These are phyloP conservation scores for Eugnorisma glareosa DNA, from an alignment of 2,888 invertebrate species.

Conservation along the genomic window DNA sequence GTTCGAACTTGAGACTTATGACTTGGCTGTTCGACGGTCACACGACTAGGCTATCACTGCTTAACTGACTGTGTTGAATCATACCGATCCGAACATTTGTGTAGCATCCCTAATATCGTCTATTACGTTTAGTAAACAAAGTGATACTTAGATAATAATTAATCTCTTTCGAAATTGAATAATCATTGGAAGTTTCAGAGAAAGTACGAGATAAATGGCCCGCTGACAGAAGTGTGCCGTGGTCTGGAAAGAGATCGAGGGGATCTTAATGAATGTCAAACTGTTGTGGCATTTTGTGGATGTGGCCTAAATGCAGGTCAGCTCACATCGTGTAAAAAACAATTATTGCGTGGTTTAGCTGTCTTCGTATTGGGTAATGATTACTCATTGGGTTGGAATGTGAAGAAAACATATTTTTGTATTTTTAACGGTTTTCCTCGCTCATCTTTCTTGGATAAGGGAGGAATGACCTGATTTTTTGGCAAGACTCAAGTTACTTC, in stretches of 20 bases:
- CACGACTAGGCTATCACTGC: too few species aligned
- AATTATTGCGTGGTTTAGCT: conserved; percentile 50
- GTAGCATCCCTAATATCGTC: conserved; percentile 8
- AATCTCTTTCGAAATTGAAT: conserved; percentile 81
- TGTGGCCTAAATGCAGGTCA: conserved; percentile 81
- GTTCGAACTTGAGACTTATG: too few species aligned
- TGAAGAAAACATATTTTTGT: conserved; percentile 24
- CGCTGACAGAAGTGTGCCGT: conserved; percentile 79
- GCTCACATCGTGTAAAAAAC: conserved; percentile 67
- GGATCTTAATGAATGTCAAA: conserved; percentile 79
- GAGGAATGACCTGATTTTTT: background rate
- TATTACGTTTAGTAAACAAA: conserved; percentile 61
- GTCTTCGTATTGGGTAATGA: conserved; percentile 48
- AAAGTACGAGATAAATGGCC: conserved; percentile 75
- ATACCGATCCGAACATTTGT: background rate
- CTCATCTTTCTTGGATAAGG: conserved; percentile 22
- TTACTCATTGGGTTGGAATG: conserved; percentile 52
- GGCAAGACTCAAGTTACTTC: background rate
- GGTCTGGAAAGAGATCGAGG: conserved; percentile 76
- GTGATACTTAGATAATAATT: conserved; percentile 76
- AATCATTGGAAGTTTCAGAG: conserved; percentile 76
- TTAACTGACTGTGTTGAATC: background rate
- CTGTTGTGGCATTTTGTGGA: conserved; percentile 78
- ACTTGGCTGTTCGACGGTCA: too few species aligned
- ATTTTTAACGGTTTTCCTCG: conserved; percentile 19